phyloP scores from a whole-genome alignment of 2,888 invertebrate species.

The Catocala nupta region DNA sequence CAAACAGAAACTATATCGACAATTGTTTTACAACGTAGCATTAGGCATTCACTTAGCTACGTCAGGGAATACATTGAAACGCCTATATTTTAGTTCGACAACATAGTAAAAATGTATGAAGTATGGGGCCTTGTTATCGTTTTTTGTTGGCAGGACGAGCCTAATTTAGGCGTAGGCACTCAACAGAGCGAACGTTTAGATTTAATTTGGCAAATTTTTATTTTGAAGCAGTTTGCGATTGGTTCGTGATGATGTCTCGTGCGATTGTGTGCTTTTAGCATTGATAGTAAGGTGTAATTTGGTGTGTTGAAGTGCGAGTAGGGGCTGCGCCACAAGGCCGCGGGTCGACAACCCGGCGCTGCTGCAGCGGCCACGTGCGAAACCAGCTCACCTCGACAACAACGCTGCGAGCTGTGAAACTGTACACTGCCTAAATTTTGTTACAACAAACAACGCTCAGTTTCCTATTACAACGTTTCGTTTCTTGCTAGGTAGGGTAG shows the following conservation, averaged over 20 bases:
- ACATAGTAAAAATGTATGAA: slow-evolving; percentile 1
- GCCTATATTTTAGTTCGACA: slow-evolving; percentile 3
- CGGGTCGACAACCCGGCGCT: slow-evolving; percentile 79
- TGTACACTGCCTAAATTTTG: slow-evolving; percentile 39
- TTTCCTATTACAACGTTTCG: background rate
- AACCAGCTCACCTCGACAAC: slow-evolving; percentile 77
- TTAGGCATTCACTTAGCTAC: slow-evolving; percentile 15
- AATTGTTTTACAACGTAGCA: slow-evolving; percentile 52
- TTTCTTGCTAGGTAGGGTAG: no score
- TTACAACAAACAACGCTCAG: background rate
- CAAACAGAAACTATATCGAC: slow-evolving; percentile 50
- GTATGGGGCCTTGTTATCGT: background rate
- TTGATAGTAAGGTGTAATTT: slow-evolving; percentile 55
- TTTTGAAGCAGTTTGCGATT: slow-evolving; percentile 49
- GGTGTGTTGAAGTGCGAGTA: slow-evolving; percentile 47
- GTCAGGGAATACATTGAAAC: slow-evolving; percentile 4
- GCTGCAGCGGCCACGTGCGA: slow-evolving; percentile 76
- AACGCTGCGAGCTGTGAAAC: slow-evolving; percentile 41
- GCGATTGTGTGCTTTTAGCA: slow-evolving; percentile 48
- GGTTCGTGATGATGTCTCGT: slow-evolving; percentile 25
- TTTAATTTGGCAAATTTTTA: slow-evolving; percentile 50
- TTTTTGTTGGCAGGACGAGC: slow-evolving; percentile 17
- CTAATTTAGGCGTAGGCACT: slow-evolving; percentile 29
- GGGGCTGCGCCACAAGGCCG: slow-evolving; percentile 78
- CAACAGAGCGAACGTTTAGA: slow-evolving; percentile 38